Evolutionary conservation across 1,140 invertebrate genomes (phyloP), one percentile per base, ranked within the genome.

Genomic region (Polypedilum pembai): DNA sequence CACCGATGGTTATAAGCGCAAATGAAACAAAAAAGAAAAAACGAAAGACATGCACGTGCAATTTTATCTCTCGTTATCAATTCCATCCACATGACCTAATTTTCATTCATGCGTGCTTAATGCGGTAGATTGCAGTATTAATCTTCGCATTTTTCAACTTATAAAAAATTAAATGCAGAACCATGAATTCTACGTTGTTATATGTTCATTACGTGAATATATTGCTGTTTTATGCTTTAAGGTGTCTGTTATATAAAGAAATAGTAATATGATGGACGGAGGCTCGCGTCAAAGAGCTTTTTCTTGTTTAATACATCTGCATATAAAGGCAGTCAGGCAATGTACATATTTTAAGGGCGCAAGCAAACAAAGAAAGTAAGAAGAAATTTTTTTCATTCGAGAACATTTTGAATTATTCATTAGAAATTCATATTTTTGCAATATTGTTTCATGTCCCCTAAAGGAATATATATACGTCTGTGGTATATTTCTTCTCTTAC

Each of bases 371-470:
- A 56, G 45, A 15, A 56, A 56, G 12, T n/a, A 56, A 56, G 1
- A 56, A n/a, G 45, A 12, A 56, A 12, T 56, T 56, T n/a, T n/a
- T 56, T 56, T 56, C 45, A 56, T 56, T 56, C 45, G 45, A 56
- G 45, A n/a, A 69, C 18, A 33, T 69, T 69, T 69, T 69, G 65
- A 69, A 69, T 69, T 20, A 69, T 69, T 69, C 65, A 69, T 69
- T 69, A 69, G 65, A 69, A 69, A 69, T 69, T 69, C 65, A 69
- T 69, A 69, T 69, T 69, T 69, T 21, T 69, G 17, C 17, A 20
- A 69, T 69, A 69, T 69, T 69, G 17, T 69, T 69, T 20, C 20
- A 69, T 56, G 45, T 69, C 65, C 65, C 65, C 65, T 69, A 69
- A 20, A 21, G 65, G 65, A 18, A 21, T 20, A 18, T 18, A 18